Percentiles rank a stretch among this genome's conserved stretches.
phyloP scores from a whole-genome alignment of 2,113 vertebrate species.

The Daubentonia madagascariensis region DNA sequence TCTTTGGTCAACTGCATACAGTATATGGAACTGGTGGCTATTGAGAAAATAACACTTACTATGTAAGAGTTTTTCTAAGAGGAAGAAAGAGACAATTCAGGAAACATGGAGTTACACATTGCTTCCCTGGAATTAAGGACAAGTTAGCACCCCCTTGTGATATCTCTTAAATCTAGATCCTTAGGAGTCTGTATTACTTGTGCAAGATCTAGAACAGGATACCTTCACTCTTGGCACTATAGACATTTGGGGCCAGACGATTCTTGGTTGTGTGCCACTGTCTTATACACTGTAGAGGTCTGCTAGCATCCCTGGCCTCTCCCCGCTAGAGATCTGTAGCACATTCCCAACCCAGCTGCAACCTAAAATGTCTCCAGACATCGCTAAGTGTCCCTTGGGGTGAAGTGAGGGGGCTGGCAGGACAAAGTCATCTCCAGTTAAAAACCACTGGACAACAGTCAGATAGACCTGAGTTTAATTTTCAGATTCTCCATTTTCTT shows the following conservation, averaged over 20 bases:
- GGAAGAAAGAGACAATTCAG: background rate
- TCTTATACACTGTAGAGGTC: accelerated
- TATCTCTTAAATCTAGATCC: background rate
- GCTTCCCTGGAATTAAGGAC: background rate
- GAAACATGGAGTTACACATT: background rate
- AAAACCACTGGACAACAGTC: background rate
- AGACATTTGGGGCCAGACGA: too few species aligned
- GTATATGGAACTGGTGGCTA: background rate
- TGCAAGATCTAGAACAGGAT: background rate
- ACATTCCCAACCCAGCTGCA: background rate
- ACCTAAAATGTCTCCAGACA: background rate
- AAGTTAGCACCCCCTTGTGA: background rate
- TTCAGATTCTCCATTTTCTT: background rate
- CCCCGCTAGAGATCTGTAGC: too few species aligned
- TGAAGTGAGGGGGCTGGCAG: accelerated
- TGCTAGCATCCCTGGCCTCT: background rate
- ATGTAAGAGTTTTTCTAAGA: background rate
- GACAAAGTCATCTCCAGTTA: background rate
- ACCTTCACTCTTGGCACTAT: background rate
- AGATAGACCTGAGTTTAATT: background rate
- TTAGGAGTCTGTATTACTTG: background rate
- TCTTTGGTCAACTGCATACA: background rate
- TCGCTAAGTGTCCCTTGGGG: background rate
- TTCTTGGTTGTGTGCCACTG: background rate
- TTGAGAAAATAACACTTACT: background rate